These are phyloP conservation scores for Euphonia xanthogaster DNA, from an alignment of 2,797 vertebrate species.

Conservation along the genomic window DNA sequence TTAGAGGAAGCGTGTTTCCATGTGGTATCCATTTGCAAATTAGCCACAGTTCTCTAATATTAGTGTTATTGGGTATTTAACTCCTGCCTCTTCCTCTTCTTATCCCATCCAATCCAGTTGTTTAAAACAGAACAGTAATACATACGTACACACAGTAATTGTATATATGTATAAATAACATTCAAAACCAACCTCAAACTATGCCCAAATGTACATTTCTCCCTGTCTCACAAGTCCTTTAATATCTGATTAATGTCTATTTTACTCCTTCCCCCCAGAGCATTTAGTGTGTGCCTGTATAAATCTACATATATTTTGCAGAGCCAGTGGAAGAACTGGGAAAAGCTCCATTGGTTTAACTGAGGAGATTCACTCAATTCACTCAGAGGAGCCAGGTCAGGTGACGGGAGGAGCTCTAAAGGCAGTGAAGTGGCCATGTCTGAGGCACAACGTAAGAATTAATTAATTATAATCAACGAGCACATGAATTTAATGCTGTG, in stretches of 20 bases:
- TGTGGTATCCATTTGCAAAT: slow-evolving; percentile 50
- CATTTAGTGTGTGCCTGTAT: slow-evolving; percentile 48
- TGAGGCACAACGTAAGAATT: not conserved
- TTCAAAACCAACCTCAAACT: not conserved
- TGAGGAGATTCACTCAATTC: not conserved
- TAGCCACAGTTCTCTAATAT: slow-evolving; percentile 1
- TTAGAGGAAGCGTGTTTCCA: not conserved
- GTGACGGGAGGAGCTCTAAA: not conserved
- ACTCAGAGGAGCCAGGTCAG: not conserved
- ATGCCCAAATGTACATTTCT: slow-evolving; percentile 16
- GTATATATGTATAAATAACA: not conserved
- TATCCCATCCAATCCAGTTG: not conserved
- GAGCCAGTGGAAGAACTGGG: slow-evolving; percentile 38
- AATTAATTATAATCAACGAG: not conserved
- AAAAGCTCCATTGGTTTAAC: not conserved
- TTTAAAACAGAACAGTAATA: not conserved
- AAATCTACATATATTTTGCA: slow-evolving; percentile 69
- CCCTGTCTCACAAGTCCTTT: slow-evolving; percentile 47
- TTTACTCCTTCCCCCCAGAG: slow-evolving; percentile 43
- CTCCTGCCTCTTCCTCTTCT: not conserved
- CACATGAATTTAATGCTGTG: not conserved
- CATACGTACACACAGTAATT: not conserved
- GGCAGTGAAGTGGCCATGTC: not conserved
- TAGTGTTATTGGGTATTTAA: not conserved
- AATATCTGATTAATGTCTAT: slow-evolving; percentile 68